Conservation (phyloP, 2,113 vertebrate species). For the Sorex fumeus region DNA sequence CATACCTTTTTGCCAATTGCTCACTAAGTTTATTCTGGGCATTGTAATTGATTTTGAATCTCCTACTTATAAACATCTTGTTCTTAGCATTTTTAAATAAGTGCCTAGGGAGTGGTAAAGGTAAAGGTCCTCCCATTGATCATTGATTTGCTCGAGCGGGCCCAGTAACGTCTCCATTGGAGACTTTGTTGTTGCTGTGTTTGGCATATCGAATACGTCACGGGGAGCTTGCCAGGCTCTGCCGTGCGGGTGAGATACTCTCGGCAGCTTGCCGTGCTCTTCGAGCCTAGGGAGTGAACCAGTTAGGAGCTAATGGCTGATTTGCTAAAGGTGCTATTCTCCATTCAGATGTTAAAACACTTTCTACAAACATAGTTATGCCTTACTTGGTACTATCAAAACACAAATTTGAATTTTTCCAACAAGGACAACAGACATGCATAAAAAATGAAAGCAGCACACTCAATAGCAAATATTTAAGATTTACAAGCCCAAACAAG, state of each 20-base stretch:
- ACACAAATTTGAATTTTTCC: slow-evolving; percentile 48
- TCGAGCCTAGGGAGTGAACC: too few relatives aligned
- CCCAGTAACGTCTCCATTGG: too few relatives aligned
- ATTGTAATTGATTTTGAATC: not conserved
- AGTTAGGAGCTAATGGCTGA: not conserved
- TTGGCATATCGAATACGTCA: too few relatives aligned
- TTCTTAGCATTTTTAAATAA: not conserved
- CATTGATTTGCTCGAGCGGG: too few relatives aligned
- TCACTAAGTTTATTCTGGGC: not conserved
- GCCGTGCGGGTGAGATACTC: too few relatives aligned
- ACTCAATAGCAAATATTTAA: slow-evolving; percentile 31
- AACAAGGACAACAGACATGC: not conserved
- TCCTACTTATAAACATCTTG: not conserved
- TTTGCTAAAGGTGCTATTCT: not conserved
- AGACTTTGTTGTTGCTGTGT: too few relatives aligned
- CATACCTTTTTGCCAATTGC: not conserved
- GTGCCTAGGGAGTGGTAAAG: too few relatives aligned
- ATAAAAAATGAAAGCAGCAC: slow-evolving; percentile 33
- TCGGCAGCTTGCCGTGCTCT: too few relatives aligned
- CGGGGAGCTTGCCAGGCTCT: too few relatives aligned
- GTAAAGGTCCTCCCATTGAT: too few relatives aligned
- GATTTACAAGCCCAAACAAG: slow-evolving; percentile 37
- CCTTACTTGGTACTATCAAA: slow-evolving; percentile 9
- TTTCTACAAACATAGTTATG: not conserved
- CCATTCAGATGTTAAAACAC: not conserved